Evolutionary conservation across 1,140 invertebrate species (phyloP).

Genomic region (Holotrichia oblita): DNA sequence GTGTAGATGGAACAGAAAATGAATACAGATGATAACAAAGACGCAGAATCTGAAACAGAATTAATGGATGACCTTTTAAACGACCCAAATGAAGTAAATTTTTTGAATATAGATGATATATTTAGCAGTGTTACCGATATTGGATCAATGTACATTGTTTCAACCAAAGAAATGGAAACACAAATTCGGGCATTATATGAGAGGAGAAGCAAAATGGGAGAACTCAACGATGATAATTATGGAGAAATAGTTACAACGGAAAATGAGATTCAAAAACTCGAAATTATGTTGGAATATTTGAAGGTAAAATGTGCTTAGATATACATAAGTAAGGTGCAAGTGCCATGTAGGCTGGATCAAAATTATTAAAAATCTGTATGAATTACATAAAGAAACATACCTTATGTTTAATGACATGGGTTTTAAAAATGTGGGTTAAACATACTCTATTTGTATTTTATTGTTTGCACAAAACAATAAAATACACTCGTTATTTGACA

Average conservation of each 20-base stretch:
- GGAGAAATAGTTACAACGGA: background rate
- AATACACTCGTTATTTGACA: too few relatives aligned
- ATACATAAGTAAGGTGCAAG: too few relatives aligned
- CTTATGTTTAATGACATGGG: too few relatives aligned
- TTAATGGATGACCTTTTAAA: conserved; percentile 35
- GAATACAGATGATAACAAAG: background rate
- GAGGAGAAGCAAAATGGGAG: background rate
- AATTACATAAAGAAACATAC: too few relatives aligned
- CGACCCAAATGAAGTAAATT: conserved; percentile 1
- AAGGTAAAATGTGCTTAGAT: background rate
- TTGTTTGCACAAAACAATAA: too few relatives aligned
- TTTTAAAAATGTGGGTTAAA: too few relatives aligned
- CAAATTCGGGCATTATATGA: background rate
- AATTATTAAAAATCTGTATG: too few relatives aligned
- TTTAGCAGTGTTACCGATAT: background rate
- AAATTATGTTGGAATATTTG: background rate
- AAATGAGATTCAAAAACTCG: background rate
- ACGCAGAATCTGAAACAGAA: conserved; percentile 19
- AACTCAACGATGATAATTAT: background rate
- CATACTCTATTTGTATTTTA: too few relatives aligned
- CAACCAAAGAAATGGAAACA: background rate
- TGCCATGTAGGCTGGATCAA: too few relatives aligned
- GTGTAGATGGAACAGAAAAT: background rate
- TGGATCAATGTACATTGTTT: background rate
- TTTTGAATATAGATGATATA: conserved; percentile 23